These are phyloP conservation scores for Crossaster papposus DNA, from an alignment of 53 echinoderm and acorn worm genomes.

Conservation along the genomic window DNA sequence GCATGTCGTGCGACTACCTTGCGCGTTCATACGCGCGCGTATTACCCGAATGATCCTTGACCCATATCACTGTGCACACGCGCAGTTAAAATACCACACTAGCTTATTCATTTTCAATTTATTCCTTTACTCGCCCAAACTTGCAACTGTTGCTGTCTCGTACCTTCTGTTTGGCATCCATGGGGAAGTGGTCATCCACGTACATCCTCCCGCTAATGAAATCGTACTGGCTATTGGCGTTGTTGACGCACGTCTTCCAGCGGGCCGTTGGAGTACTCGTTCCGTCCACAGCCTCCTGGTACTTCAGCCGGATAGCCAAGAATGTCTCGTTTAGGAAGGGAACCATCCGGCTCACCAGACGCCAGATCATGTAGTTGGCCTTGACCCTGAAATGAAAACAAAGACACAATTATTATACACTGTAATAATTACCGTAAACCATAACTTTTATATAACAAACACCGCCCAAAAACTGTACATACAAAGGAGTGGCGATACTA, in stretches of 20 bases:
- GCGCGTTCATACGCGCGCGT: too few species aligned
- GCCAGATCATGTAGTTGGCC: conserved; percentile 85
- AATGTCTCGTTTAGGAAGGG: conserved; percentile 66
- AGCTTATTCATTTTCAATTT: too few species aligned
- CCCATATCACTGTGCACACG: too few species aligned
- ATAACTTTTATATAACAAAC: too few species aligned
- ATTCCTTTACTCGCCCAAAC: too few species aligned
- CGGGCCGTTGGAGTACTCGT: conserved; percentile 60
- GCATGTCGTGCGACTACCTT: too few species aligned
- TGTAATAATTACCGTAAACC: too few species aligned
- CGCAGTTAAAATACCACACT: too few species aligned
- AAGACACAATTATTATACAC: too few species aligned
- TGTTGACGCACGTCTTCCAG: conserved; percentile 74
- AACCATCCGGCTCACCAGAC: conserved; percentile 55
- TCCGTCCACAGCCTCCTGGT: conserved; percentile 59
- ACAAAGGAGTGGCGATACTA: too few species aligned
- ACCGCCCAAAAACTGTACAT: too few species aligned
- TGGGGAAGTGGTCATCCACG: conserved; percentile 78
- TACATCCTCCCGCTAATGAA: conserved; percentile 89
- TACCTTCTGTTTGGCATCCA: conserved; percentile 81
- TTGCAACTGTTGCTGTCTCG: not conserved
- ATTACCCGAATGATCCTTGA: too few species aligned
- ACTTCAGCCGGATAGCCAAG: conserved; percentile 62
- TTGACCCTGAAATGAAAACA: conserved; percentile 48
- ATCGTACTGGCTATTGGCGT: conserved; percentile 45